These are phyloP conservation scores for Magallana nippona DNA, from an alignment of 2,888 invertebrate species.

Conservation along the genomic window DNA sequence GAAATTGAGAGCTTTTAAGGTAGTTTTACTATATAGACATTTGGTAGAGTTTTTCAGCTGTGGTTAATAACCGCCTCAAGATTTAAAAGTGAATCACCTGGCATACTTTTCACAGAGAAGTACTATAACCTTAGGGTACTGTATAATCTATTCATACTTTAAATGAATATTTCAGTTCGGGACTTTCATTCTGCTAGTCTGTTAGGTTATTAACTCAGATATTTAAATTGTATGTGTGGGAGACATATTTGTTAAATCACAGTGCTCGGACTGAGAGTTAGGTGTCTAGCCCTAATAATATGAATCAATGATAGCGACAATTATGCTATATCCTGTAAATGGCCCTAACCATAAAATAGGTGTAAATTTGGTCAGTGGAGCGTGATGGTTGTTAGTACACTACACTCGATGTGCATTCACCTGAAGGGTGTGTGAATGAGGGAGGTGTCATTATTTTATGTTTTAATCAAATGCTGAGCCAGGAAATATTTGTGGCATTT, in stretches of 20 bases:
- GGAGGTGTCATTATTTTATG: constrained; percentile 26
- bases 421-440: constrained; percentile 20
- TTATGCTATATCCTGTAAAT: constrained; percentile 1
- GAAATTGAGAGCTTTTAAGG: too few relatives aligned
- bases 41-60: not conserved
- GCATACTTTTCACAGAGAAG: constrained; percentile 17
- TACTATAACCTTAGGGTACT: constrained; percentile 4
- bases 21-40: too few relatives aligned
- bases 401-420: constrained; percentile 17
- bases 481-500: constrained; percentile 11
- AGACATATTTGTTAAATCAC: not conserved
- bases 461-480: not conserved
- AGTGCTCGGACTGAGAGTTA: too few relatives aligned
- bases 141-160: not conserved
- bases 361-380: constrained; percentile 14
- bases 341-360: constrained; percentile 13
- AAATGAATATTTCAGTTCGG: not conserved
- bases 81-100: constrained; percentile 15
- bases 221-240: not conserved
- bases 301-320: not conserved
- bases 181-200: not conserved
- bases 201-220: too few relatives aligned
- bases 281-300: too few relatives aligned
- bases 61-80: not conserved
- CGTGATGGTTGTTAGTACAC: constrained; percentile 22